A percentile compares a stretch with the other conserved stretches of the same genome.
Conservation (phyloP, 2,888 invertebrate species). For the Thymelicus acteon region DNA sequence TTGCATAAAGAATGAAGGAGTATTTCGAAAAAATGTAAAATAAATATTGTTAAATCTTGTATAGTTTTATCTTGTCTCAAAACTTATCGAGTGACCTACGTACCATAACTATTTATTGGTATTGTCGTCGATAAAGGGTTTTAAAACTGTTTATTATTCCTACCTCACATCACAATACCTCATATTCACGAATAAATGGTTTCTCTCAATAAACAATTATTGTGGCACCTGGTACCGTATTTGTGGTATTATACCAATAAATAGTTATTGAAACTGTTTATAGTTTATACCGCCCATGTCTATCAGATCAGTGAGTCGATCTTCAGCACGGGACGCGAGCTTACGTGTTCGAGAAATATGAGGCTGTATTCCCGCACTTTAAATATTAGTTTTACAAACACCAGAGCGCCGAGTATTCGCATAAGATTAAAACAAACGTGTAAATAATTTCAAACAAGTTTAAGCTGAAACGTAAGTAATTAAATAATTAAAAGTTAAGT, state of each 20-base stretch:
- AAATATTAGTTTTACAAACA: conserved; percentile 3
- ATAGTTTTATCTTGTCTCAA: too few species aligned
- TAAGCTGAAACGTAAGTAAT: neutral
- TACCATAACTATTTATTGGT: too few species aligned
- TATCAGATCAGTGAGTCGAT: conserved; percentile 19
- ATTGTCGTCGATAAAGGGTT: too few species aligned
- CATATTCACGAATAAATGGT: too few species aligned
- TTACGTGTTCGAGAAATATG: conserved; percentile 32
- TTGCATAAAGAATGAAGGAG: too few species aligned
- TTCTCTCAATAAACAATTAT: too few species aligned
- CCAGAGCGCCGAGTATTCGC: neutral
- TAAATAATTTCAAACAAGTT: neutral
- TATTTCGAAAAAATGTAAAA: too few species aligned
- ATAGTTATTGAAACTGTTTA: neutral
- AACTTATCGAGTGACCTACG: too few species aligned
- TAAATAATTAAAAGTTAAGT: neutral
- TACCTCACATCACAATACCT: too few species aligned
- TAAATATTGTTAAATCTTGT: too few species aligned
- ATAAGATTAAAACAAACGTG: conserved; percentile 13
- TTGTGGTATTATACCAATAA: neutral
- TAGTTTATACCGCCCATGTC: conserved; percentile 11
- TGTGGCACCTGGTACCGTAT: too few species aligned
- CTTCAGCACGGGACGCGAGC: conserved; percentile 9
- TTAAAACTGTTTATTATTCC: too few species aligned
- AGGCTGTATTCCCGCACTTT: conserved; percentile 10